Percentiles rank a stretch among this genome's conserved stretches.
Conservation (phyloP, 1,140 invertebrate species). For the Musca vetustissima region DNA sequence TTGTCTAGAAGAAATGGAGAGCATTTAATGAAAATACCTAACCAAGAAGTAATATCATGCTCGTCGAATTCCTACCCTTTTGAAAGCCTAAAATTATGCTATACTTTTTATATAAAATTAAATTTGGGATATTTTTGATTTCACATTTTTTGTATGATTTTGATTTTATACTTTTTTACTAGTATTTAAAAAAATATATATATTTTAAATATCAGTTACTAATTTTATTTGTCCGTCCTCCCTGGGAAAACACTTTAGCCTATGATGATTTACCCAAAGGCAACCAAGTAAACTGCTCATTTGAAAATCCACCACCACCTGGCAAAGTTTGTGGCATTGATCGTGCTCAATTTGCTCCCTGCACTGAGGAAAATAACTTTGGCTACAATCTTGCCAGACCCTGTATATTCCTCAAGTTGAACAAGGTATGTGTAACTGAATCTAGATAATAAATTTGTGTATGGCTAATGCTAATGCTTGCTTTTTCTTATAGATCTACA, state of each 20-base stretch:
- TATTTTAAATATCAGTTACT: too few relatives aligned
- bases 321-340: slow-evolving; percentile 50
- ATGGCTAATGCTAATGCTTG: too few relatives aligned
- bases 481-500: slow-evolving; percentile 69
- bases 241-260: slow-evolving; percentile 28
- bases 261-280: slow-evolving; percentile 49
- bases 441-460: too few relatives aligned
- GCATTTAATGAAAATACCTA: too few relatives aligned
- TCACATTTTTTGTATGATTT: neutral
- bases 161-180: neutral
- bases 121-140: too few relatives aligned
- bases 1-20: too few relatives aligned
- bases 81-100: too few relatives aligned
- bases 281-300: slow-evolving; percentile 51
- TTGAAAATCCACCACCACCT: slow-evolving; percentile 38
- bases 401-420: slow-evolving; percentile 82
- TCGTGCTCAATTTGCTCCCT: slow-evolving; percentile 43
- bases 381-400: slow-evolving; percentile 77
- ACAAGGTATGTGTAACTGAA: slow-evolving; percentile 61
- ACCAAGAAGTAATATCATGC: too few relatives aligned
- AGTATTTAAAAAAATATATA: too few relatives aligned
- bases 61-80: too few relatives aligned
- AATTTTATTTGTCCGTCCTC: slow-evolving; percentile 15
- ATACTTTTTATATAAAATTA: too few relatives aligned
- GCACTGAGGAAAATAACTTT: slow-evolving; percentile 69